Conservation (phyloP, 2,797 vertebrate species). For the Onychomys arenicola region DNA sequence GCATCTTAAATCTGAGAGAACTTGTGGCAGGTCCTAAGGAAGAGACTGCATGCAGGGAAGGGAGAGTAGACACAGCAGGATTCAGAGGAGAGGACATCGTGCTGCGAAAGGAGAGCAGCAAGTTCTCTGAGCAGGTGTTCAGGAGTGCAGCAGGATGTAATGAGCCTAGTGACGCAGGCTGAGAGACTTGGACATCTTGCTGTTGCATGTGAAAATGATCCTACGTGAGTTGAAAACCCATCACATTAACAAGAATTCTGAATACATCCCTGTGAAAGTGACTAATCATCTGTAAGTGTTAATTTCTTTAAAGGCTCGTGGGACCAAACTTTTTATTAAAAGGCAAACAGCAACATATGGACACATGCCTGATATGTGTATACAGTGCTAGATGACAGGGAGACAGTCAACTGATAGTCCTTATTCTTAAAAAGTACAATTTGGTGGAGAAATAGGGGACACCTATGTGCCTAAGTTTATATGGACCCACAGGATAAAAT, state of each 20-base stretch:
- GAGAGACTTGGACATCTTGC: background rate
- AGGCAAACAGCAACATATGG: background rate
- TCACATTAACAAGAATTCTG: background rate
- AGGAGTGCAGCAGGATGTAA: background rate
- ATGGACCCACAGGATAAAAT: background rate
- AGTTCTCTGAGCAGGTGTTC: background rate
- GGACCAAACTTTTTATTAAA: background rate
- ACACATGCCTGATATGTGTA: background rate
- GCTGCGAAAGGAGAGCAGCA: background rate
- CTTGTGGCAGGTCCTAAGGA: background rate
- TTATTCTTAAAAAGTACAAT: background rate
- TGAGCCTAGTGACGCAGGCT: background rate
- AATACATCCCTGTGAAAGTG: background rate
- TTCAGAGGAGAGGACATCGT: background rate
- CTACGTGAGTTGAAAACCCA: background rate
- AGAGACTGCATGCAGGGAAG: background rate
- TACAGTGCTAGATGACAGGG: background rate
- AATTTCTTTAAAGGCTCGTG: background rate
- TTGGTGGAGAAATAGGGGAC: background rate
- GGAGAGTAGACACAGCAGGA: accelerated
- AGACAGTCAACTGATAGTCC: background rate
- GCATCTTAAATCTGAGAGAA: background rate
- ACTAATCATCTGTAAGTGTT: background rate
- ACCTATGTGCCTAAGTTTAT: background rate
- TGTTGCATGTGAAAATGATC: background rate